These are phyloP conservation scores for Mastacembelus armatus DNA, from an alignment of 2,797 vertebrate species.

Conservation along the genomic window DNA sequence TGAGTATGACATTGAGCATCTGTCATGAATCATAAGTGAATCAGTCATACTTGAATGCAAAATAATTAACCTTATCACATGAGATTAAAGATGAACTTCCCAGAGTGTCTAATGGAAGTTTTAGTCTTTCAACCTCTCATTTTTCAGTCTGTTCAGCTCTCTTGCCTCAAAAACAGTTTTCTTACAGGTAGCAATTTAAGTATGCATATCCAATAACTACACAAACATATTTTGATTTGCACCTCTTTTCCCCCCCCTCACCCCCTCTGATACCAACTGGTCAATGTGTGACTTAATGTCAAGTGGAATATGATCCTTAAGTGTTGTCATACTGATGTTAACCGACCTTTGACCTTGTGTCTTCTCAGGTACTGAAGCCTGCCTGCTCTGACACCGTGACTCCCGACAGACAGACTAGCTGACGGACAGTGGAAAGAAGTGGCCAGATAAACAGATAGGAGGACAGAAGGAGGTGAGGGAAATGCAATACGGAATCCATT, in stretches of 20 bases:
- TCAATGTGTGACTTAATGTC: constrained; percentile 9
- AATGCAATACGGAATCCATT: constrained; percentile 18
- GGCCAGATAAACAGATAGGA: constrained; percentile 38
- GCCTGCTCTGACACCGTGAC: constrained; percentile 45
- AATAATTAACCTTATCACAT: constrained; percentile 49
- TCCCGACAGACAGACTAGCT: constrained; percentile 35
- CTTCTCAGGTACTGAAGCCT: constrained; percentile 68
- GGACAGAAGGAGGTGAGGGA: constrained; percentile 68
- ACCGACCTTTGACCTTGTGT: constrained; percentile 52
- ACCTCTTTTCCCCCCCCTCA: neutral
- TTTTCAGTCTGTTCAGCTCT: constrained; percentile 16
- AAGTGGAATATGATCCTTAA: constrained; percentile 44
- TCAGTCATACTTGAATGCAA: constrained; percentile 40
- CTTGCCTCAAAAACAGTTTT: constrained; percentile 23
- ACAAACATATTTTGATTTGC: neutral
- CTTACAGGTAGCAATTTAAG: neutral
- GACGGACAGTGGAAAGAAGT: constrained; percentile 31
- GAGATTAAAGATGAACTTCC: constrained; percentile 62
- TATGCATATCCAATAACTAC: neutral
- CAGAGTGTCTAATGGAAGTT: constrained; percentile 35
- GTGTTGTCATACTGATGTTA: constrained; percentile 18
- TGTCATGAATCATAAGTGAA: constrained; percentile 19
- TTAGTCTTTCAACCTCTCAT: constrained; percentile 25
- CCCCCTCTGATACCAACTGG: neutral
- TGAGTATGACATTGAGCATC: constrained; percentile 10